These are phyloP conservation scores for Tolypeutes matacus DNA, from an alignment of 2,797 vertebrate genomes.

Conservation along the genomic window DNA sequence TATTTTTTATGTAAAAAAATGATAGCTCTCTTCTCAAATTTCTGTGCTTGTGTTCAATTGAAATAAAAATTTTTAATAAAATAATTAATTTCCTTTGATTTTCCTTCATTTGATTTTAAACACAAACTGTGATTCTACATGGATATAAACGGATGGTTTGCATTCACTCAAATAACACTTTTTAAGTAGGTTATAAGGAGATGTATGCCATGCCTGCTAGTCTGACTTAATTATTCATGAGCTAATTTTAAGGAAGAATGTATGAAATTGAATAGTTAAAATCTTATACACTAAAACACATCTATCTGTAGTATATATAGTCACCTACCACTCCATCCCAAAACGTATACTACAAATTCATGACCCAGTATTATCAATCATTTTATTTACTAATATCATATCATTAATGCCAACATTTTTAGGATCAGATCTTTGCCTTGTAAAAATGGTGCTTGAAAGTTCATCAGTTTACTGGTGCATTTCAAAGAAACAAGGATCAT, in stretches of 20 bases:
- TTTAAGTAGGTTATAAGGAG: neutral
- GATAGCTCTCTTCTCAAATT: neutral
- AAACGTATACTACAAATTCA: neutral
- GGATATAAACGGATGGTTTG: neutral
- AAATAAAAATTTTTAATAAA: neutral
- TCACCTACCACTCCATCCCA: neutral
- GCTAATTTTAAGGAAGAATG: neutral
- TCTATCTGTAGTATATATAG: neutral
- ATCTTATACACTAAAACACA: neutral
- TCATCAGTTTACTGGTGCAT: neutral
- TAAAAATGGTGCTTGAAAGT: neutral
- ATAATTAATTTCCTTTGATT: neutral
- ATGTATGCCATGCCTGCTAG: too few relatives aligned
- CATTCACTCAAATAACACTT: neutral
- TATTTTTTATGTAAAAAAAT: neutral
- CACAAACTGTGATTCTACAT: neutral
- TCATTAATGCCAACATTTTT: neutral
- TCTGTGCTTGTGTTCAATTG: neutral
- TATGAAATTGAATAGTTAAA: neutral
- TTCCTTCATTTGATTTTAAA: neutral
- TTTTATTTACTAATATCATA: neutral
- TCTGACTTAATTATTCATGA: neutral
- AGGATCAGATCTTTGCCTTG: neutral
- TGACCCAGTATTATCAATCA: neutral
- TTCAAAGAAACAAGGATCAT: neutral